Base-by-base conservation (phyloP, 1,140 invertebrate genomes). In the Formica selysi region DNA sequence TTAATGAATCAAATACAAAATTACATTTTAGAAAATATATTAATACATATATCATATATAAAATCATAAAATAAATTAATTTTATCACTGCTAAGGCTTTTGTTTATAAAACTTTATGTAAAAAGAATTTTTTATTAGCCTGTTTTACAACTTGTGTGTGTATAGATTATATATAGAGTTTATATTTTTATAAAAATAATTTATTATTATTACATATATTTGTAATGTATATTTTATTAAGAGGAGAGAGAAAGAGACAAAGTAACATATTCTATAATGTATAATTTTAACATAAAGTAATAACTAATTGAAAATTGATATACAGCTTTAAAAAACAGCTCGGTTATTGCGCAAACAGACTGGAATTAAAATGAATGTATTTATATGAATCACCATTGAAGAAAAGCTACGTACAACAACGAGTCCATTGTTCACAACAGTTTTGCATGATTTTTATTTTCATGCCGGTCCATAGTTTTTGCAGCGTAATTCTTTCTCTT, bases 351-450 rank as follows among this genome's bases (percentile, higher is more conserved):
- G 29, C 76, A 41, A 22, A 62, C 64, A 38, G 44, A 54, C 44
- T 38, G 32, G 29, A 79, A 79, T 70, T 71, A 80, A 70, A 62
- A 81, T 71, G 22, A 41, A 62, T 70, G n/a, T 62, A 57, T 80
- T 80, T 70, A 79, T 32, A 80, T 38, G 44, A 54, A 80, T 61
- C 57, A 83, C 61, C 54, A 61, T 22, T 41, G 79, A 61, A 38
- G 41, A 61, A 73, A 73, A 74, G 29, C 38, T 22, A 29, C 57
- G 26, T 73, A 22, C 32, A 81, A 83, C 68, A 36, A 61, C 54
- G 13, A 48, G 26, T 16, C 7, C 51, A 13, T 13, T 36, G 67
- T 70, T 26, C n/a, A 36, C 29, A 16, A n/a, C n/a, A 5, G 11
- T 76, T 71, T 73, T 32, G 6, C 29, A 13, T 11, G 16, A 61